phyloP scores from a whole-genome alignment of 2,888 invertebrate species.

The Zele albiditarsus region DNA sequence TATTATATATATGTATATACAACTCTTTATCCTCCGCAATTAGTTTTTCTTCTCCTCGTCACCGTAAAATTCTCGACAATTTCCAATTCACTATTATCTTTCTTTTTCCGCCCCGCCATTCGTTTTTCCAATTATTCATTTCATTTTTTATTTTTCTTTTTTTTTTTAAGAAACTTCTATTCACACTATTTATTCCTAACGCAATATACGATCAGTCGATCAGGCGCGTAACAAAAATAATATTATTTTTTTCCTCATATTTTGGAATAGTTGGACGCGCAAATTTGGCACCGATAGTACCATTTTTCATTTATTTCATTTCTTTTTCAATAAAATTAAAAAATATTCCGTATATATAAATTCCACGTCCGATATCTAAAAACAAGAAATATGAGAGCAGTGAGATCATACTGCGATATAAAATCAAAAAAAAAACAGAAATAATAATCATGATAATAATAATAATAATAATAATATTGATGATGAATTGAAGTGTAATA shows the following conservation, averaged over 20 bases:
- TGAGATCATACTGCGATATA: constrained; percentile 37
- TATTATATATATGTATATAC: constrained; percentile 5
- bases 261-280: constrained; percentile 45
- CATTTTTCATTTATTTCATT: constrained; percentile 28
- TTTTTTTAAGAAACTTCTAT: constrained; percentile 37
- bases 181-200: constrained; percentile 42
- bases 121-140: neutral
- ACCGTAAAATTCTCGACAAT: constrained; percentile 16
- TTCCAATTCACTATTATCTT: constrained; percentile 2
- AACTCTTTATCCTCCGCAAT: neutral
- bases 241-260: constrained; percentile 44
- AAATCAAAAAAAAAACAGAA: constrained; percentile 33
- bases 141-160: constrained; percentile 16
- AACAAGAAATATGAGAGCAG: constrained; percentile 33
- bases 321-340: constrained; percentile 17
- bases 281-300: constrained; percentile 8
- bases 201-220: constrained; percentile 50
- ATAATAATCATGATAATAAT: constrained; percentile 35
- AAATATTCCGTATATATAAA: constrained; percentile 28
- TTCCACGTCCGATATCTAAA: constrained; percentile 34
- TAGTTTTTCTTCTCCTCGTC: neutral
- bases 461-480: constrained; percentile 33
- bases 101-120: neutral
- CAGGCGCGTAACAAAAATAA: constrained; percentile 54
- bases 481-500: constrained; percentile 37